phyloP scores from a whole-genome alignment of 2,113 vertebrate genomes.

The Xiphorhynchus elegans region DNA sequence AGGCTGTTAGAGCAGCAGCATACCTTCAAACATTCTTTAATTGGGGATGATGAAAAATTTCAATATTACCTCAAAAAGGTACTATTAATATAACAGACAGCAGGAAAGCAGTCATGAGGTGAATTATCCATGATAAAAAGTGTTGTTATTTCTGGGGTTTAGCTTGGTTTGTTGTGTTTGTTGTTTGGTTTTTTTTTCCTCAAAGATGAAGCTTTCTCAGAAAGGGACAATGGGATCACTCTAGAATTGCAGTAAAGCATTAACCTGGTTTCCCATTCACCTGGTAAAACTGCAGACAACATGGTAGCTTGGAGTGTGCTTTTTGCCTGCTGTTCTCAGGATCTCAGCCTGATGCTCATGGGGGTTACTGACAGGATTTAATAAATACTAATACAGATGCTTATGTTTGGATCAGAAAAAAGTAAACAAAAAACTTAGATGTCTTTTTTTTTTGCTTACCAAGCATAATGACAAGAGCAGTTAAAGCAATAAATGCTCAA shows the following conservation, averaged over 20 bases:
- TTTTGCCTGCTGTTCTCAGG: background rate
- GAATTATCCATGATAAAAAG: background rate
- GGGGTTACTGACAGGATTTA: background rate
- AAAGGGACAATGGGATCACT: background rate
- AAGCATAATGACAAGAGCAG: background rate
- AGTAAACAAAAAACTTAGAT: background rate
- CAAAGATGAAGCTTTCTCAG: background rate
- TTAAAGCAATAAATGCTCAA: background rate
- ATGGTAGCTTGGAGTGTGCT: background rate
- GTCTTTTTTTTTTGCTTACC: background rate
- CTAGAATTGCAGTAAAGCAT: background rate
- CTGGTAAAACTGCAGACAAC: background rate
- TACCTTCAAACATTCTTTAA: background rate
- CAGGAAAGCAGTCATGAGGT: background rate
- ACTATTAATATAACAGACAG: background rate
- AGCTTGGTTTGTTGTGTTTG: too few species aligned
- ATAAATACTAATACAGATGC: background rate
- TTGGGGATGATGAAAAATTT: background rate
- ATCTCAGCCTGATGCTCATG: background rate
- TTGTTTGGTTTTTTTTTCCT: background rate
- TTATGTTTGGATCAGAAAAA: background rate
- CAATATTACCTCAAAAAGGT: background rate
- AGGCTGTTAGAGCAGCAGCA: background rate
- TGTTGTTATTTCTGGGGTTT: background rate
- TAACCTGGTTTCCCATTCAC: background rate